Base-by-base conservation (phyloP, 2,888 invertebrate species). In the Drosophila colorata region DNA sequence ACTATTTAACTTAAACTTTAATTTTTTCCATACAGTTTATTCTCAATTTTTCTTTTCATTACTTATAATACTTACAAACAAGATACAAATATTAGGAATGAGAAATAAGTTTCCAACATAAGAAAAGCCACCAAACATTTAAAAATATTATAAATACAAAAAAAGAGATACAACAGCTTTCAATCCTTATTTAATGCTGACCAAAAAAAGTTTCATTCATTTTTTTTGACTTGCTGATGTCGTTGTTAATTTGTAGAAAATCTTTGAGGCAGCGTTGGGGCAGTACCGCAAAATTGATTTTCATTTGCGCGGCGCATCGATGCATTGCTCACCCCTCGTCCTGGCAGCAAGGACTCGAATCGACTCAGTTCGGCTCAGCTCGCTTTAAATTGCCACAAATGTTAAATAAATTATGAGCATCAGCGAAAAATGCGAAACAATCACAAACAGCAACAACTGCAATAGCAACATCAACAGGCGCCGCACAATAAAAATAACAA, bases 341-440 rank as follows among this genome's bases (percentile, higher is more conserved):
- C 55, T 46, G 14, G 7, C 28, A 41, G 38, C 33, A 33, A 58
- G 43, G 20, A 49, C 51, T 41, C 46, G 40, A 23, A 20, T 41
- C 33, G 33, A 31, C 40, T 23, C 4, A 48, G 23, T 38, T 33
- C 33, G 6, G 48, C 59, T 66, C 55, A 47, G 70, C 48, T 60
- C 52, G 46, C 67, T 71, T 87, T 74, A 74, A 87, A 78, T 63
- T 65, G 79, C 75, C 79, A 51, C 75, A 85, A 75, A 85, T 68
- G 60, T 72, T 78, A 72, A 78, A 85, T 87, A 85, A 87, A 79
- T 85, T 81, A 85, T 82, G 63, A 58, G 38, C 72, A 48, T 63
- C 65, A 56, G 60, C 79, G 48, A 47, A 55, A 59, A 71, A 47
- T 44, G 28, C 23, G 35, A 41, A 58, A 60, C 51, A 69, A 69